Evolutionary conservation across 2,888 invertebrate genomes (phyloP).

Genomic region (Hoplodrina ambigua): DNA sequence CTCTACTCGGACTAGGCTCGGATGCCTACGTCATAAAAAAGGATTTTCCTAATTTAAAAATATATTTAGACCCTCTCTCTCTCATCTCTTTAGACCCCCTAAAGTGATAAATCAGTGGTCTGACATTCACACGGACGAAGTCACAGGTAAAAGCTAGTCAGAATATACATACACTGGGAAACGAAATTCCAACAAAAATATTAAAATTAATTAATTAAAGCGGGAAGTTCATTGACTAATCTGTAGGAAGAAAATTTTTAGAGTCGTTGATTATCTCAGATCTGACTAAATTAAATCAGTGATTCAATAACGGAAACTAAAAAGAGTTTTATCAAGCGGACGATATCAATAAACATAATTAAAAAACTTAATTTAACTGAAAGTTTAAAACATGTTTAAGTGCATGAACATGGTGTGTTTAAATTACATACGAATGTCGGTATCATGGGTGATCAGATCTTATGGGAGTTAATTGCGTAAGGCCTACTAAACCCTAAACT

Average conservation of each 20-base stretch:
- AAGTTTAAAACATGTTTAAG: slow-evolving; percentile 20
- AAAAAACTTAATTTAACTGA: slow-evolving; percentile 34
- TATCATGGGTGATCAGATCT: slow-evolving; percentile 6
- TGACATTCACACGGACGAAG: too few relatives aligned
- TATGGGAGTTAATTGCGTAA: background rate
- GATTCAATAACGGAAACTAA: slow-evolving; percentile 52
- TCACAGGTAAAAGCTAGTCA: too few relatives aligned
- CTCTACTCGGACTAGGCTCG: too few relatives aligned
- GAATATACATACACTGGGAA: too few relatives aligned
- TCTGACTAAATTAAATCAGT: slow-evolving; percentile 35
- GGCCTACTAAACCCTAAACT: background rate
- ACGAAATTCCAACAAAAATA: too few relatives aligned
- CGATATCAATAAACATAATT: slow-evolving; percentile 51
- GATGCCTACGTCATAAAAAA: too few relatives aligned
- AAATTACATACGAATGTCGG: slow-evolving; percentile 33
- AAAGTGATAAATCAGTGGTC: too few relatives aligned
- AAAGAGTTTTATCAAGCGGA: slow-evolving; percentile 43
- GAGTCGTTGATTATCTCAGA: slow-evolving; percentile 32
- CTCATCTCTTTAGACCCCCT: too few relatives aligned
- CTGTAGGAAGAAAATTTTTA: slow-evolving; percentile 18
- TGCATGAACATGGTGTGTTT: slow-evolving; percentile 29
- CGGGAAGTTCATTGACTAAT: slow-evolving; percentile 24
- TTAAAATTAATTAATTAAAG: background rate
- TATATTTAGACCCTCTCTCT: too few relatives aligned
- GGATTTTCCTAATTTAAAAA: too few relatives aligned